Conservation (phyloP, 2,888 invertebrate genomes). For the Chloroclystis v-ata region DNA sequence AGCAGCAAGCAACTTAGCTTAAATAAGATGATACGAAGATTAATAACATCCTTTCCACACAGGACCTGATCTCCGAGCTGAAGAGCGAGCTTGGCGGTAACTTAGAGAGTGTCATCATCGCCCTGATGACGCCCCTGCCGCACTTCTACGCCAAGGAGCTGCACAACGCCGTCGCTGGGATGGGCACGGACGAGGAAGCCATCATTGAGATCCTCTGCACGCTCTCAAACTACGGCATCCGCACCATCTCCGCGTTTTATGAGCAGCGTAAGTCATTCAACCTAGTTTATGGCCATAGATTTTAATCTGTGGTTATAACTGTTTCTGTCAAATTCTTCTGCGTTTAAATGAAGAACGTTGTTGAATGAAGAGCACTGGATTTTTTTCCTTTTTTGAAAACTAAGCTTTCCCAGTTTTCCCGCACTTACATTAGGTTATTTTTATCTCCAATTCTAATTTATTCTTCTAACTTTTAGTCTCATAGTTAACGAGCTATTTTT, state of each 20-base stretch:
- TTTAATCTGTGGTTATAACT: no score
- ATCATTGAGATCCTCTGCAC: conserved; percentile 96
- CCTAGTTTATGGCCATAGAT: not conserved
- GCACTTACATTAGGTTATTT: no score
- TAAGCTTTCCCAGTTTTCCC: no score
- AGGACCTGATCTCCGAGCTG: conserved; percentile 88
- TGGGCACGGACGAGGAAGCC: conserved; percentile 93
- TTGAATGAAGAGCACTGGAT: no score
- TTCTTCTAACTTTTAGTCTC: no score
- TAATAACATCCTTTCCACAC: conserved; percentile 17
- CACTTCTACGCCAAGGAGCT: conserved; percentile 95
- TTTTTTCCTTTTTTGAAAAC: no score
- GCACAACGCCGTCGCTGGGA: conserved; percentile 89
- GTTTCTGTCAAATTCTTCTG: no score
- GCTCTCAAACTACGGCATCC: conserved; percentile 92
- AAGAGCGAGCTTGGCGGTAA: conserved; percentile 94
- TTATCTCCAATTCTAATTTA: no score
- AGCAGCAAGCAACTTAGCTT: no score
- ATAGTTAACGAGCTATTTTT: no score
- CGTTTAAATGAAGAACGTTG: no score
- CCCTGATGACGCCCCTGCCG: conserved; percentile 91
- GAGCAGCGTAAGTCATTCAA: conserved; percentile 80
- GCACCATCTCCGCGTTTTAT: conserved; percentile 90
- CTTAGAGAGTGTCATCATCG: conserved; percentile 93
- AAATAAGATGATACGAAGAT: no score